Base-by-base conservation (phyloP, 2,888 invertebrate genomes). In the Zele albiditarsus region DNA sequence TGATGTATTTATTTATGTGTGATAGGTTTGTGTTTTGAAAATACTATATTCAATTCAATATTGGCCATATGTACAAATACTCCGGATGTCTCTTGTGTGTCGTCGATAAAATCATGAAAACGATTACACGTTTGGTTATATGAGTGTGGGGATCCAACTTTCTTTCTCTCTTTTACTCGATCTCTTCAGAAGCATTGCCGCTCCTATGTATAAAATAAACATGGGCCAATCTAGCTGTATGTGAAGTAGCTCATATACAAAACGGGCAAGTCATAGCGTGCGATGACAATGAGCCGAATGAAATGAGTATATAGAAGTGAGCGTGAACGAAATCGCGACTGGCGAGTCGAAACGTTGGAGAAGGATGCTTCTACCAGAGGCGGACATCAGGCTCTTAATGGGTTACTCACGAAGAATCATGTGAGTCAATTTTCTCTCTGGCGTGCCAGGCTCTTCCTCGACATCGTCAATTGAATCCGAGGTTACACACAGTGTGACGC, bases 361-460 rank as follows among this genome's bases (percentile, higher is more conserved):
- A 73, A 76, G 71, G 66, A 63, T 74, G 75, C 75, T 74, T 71
- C 67, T 27, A 31, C 53, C 23, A 53, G 38, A 38, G 53, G 53
- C 53, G 73, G 58, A 73, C 73, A 58, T 28, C 53, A 70, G 60
- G 25, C 57, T 65, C 71, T 78, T 78, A 79, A 80, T 79, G 77
- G 77, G 73, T 79, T 79, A 80, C 77, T 80, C 78, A 79, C 80
- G 69, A 63, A 73, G 76, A 80, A 73, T 79, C 79, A 80, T 78
- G 78, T 79, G 80, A 80, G 78, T 79, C 78, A 80, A 79, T 81
- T 80, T 75, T 63, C 60, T 71, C 80, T 74, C 74, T 53, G 72
- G 70, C 75, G 74, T 75, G 78, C 77, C 77, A 80, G 77, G 78
- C 79, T 75, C 79, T 80, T 80, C 75, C 79, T 80, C 79, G 73